Base-by-base conservation (phyloP, 1,140 invertebrate genomes). In the Orius insidiosus region DNA sequence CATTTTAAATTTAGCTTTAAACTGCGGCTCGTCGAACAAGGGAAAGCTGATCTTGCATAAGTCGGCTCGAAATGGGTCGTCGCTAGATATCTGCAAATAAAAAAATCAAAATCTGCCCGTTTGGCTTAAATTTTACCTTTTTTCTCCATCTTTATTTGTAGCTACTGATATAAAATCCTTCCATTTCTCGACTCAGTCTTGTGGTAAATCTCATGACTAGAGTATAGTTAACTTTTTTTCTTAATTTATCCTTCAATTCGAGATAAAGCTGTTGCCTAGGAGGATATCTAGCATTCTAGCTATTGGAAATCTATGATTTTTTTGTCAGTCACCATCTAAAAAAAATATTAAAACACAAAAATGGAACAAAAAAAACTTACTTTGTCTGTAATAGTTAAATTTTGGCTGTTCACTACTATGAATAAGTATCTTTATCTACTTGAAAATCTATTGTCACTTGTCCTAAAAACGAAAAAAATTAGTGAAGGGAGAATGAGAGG, bases 51-150 rank as follows among this genome's bases (percentile, higher is more conserved):
- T 11, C 94, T 70, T 0, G 94, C 94, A 52, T 86, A 85, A 5
- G 88, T 93, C 41, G 94, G 79, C 62, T 96, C 85, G 59, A 98
- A 98, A 58, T 96, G 85, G 1, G 93, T 96, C 3, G 90, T 85
- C 0, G 89, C 89, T 45, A 96, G 69, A 56, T 82, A 80, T 60
- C 89, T 95, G 56, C 31, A 63, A 57, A 47, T 35, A 48, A 55
- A 49, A 53, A 47, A 43, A 13, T 13, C 35, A 24, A 11, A 24
- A 31, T 32, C 31, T 18, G 19, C 24, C 24, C 3, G 3, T 24
- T 24, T 24, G 7, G 7, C 3, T 35, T 9, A 35, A n/a, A 35
- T 59, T 58, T 69, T 64, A 92, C 87, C 81, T 82, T 63, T 75
- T 78, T 55, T 85, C 72, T 37, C 80, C 81, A 53, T 74, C 69